These are phyloP conservation scores for Amorpha juglandis DNA, from an alignment of 2,888 invertebrate species.

Conservation along the genomic window DNA sequence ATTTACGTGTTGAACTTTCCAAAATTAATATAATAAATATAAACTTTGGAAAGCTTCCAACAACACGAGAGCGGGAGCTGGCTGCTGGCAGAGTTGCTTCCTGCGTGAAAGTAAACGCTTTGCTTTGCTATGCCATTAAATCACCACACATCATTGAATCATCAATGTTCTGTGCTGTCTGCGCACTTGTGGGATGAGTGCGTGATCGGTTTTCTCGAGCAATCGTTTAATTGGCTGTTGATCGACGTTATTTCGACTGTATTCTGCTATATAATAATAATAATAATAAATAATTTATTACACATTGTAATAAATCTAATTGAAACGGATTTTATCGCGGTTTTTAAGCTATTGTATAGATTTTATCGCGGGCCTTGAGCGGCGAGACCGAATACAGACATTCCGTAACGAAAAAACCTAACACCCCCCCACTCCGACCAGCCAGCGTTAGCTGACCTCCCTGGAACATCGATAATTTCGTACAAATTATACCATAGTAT, in stretches of 20 bases:
- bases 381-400: no score
- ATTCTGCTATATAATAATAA: neutral
- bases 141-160: constrained; percentile 7
- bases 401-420: no score
- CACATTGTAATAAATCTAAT: no score
- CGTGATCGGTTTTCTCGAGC: neutral
- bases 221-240: neutral
- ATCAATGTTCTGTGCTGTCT: neutral
- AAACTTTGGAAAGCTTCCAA: constrained; percentile 21
- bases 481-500: no score
- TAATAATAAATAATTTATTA: no score
- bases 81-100: neutral
- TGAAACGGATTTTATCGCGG: no score
- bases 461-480: no score
- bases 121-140: neutral
- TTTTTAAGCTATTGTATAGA: no score
- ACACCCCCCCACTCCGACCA: no score
- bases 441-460: no score
- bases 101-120: constrained; percentile 16
- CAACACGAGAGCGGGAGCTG: constrained; percentile 7
- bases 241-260: neutral
- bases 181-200: neutral
- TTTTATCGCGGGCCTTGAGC: no score
- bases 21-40: constrained; percentile 16
- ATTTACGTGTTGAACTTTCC: constrained; percentile 15